A percentile compares a stretch with the other conserved stretches of the same genome.
Evolutionary conservation across 2,888 invertebrate genomes (phyloP).

Genomic region (Nemoura dubitans): DNA sequence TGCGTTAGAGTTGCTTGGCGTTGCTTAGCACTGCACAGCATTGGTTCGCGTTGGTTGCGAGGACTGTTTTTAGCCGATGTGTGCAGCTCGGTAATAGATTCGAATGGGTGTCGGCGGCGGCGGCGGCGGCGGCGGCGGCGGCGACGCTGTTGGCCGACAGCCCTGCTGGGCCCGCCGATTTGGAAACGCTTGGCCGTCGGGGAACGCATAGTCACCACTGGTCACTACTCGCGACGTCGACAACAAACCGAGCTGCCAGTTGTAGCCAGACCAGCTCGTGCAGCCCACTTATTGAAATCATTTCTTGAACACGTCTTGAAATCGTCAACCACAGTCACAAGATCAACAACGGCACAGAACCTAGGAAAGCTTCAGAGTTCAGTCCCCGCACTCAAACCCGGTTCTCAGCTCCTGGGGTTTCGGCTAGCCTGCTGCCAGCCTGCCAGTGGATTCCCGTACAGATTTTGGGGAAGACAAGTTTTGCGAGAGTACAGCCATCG

Average conservation of each 20-base stretch:
- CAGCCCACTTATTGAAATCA: not conserved
- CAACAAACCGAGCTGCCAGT: not conserved
- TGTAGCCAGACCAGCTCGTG: not conserved
- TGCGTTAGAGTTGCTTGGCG: too few species aligned
- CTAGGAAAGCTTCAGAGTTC: not conserved
- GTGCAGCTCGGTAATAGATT: not conserved
- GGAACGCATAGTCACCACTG: not conserved
- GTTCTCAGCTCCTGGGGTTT: not conserved
- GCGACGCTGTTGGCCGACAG: not conserved
- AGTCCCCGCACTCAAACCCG: not conserved
- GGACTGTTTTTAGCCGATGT: not conserved
- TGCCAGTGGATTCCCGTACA: not conserved
- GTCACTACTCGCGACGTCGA: not conserved
- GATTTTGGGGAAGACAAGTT: not conserved
- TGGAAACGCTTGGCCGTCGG: not conserved
- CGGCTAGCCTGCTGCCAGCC: too few species aligned
- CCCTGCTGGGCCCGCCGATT: not conserved
- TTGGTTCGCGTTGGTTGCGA: not conserved
- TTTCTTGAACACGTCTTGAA: not conserved
- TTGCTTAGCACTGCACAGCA: too few species aligned
- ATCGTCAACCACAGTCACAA: not conserved
- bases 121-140: not conserved
- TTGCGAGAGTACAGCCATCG: not conserved
- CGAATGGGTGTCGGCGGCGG: not conserved
- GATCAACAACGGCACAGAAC: not conserved